These are phyloP conservation scores for Geodia barretti DNA, from an alignment of 37 sponge, comb jelly and placozoan genomes.

Conservation along the genomic window DNA sequence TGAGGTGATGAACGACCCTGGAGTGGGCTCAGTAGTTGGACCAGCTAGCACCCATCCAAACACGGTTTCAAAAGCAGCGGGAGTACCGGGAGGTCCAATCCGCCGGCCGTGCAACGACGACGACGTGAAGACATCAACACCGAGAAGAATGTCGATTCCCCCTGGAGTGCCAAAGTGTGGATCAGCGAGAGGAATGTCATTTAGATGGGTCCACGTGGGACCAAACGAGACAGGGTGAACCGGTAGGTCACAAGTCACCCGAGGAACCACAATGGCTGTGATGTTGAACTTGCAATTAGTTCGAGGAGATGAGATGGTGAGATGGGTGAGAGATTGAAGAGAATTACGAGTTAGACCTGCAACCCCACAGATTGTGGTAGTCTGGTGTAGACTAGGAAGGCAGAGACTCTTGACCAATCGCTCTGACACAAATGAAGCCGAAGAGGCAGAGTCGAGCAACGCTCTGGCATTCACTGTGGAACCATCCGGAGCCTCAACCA, in stretches of 20 bases:
- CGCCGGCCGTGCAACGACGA: slow-evolving; percentile 25
- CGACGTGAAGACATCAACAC: slow-evolving; percentile 20
- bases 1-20: background rate
- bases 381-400: background rate
- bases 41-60: slow-evolving; percentile 43
- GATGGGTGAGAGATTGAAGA: no score
- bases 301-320: no score
- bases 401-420: slow-evolving; percentile 4
- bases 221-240: no score
- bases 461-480: slow-evolving; percentile 11
- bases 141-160: slow-evolving; percentile 38
- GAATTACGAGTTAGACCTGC: background rate
- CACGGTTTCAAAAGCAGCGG: slow-evolving; percentile 39
- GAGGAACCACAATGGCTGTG: slow-evolving; percentile 12
- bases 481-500: slow-evolving; percentile 8
- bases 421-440: slow-evolving; percentile 12
- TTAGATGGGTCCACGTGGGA: no score
- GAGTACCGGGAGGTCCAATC: slow-evolving; percentile 26
- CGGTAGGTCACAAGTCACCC: slow-evolving; percentile 1
- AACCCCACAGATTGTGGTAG: slow-evolving; percentile 7
- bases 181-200: slow-evolving; percentile 14
- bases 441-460: slow-evolving; percentile 8
- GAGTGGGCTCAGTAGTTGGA: background rate
- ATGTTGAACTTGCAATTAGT: no score
- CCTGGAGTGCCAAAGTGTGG: slow-evolving; percentile 10